Percentiles rank a stretch among this genome's conserved stretches.
Evolutionary conservation across 2,888 invertebrate species (phyloP).

Genomic region (Drosophila seclusa): DNA sequence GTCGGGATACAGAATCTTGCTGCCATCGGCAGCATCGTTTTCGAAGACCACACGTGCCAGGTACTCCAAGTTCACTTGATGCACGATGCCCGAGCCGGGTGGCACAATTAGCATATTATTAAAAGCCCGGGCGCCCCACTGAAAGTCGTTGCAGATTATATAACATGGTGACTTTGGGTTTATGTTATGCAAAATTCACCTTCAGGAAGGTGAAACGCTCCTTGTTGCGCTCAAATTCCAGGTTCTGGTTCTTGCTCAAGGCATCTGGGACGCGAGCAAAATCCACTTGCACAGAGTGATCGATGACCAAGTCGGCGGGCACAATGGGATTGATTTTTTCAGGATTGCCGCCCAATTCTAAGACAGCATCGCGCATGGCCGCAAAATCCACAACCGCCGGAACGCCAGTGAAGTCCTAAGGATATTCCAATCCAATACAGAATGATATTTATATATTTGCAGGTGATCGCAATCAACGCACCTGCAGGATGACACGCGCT

Average conservation of each 20-base stretch:
- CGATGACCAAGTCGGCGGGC: conserved; percentile 98
- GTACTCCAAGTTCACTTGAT: conserved; percentile 99
- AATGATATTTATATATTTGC: neutral
- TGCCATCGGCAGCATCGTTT: conserved; percentile 83
- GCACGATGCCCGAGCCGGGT: conserved; percentile 98
- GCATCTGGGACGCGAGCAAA: conserved; percentile 95
- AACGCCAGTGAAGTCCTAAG: conserved; percentile 96
- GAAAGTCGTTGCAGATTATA: conserved; percentile 4
- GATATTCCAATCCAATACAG: neutral
- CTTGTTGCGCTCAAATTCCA: conserved; percentile 97
- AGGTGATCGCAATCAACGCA: conserved; percentile 79
- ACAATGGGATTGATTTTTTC: conserved; percentile 98
- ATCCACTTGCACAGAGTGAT: conserved; percentile 99
- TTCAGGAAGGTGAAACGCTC: conserved; percentile 98
- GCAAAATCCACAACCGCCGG: conserved; percentile 99
- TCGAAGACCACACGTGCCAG: conserved; percentile 95
- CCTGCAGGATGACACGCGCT: conserved; percentile 97
- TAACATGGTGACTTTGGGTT: no score
- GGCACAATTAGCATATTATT: conserved; percentile 98
- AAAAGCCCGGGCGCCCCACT: conserved; percentile 99
- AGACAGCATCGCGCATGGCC: conserved; percentile 98
- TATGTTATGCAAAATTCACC: conserved; percentile 85
- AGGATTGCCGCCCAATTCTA: conserved; percentile 93
- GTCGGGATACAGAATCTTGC: conserved; percentile 91
- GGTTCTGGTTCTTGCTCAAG: conserved; percentile 94